Conservation (phyloP, 1,140 invertebrate genomes). For the Nylanderia fulva region DNA sequence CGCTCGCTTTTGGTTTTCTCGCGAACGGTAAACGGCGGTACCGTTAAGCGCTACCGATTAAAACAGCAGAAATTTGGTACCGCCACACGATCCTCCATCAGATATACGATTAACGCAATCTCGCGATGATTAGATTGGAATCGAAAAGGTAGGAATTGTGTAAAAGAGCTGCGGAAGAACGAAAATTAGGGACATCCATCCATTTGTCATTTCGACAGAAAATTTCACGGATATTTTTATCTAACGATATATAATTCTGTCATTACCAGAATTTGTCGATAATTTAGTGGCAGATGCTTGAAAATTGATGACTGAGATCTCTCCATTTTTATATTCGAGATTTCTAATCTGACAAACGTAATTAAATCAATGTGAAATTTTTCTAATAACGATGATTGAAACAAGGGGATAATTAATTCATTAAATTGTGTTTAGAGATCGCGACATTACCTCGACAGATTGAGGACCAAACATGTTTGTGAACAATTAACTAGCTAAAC, state of each 20-base stretch:
- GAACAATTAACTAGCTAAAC: conserved; percentile 50
- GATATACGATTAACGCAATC: background rate
- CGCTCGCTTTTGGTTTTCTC: conserved; percentile 26
- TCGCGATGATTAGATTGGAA: background rate
- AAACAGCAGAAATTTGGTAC: conserved; percentile 12
- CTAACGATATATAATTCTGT: background rate
- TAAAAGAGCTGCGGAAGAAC: no score
- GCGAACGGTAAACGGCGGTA: conserved; percentile 22
- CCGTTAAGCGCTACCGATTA: conserved; percentile 23
- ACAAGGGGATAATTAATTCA: conserved; percentile 46
- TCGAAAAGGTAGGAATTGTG: background rate
- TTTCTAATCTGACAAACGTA: background rate
- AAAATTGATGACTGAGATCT: background rate
- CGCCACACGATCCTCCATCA: background rate
- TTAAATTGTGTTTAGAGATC: conserved; percentile 25
- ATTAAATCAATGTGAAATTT: background rate
- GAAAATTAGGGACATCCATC: background rate
- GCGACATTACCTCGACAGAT: conserved; percentile 7
- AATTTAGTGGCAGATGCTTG: background rate
- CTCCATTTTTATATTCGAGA: background rate
- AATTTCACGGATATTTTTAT: background rate
- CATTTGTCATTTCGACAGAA: background rate
- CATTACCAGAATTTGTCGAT: background rate
- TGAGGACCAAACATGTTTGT: conserved; percentile 10
- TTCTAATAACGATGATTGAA: background rate